Evolutionary conservation across 2,797 vertebrate species (phyloP), one percentile per base, ranked within the genome.

Genomic region (Nannoperca obscura): DNA sequence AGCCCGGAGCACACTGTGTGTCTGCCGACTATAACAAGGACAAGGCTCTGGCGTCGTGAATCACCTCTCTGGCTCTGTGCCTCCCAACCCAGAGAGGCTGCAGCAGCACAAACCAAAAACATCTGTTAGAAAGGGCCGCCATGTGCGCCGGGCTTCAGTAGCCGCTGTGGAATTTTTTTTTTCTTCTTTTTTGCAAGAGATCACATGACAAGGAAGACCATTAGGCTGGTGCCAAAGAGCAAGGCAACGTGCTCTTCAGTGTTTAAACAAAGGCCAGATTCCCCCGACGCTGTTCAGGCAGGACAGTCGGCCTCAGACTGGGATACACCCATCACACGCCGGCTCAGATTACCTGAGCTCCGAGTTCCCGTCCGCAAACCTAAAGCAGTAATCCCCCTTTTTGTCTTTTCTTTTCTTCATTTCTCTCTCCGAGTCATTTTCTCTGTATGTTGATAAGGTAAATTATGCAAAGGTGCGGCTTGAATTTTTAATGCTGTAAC

Each of bases 401-500:
- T 86, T 81, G 53, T 12, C 40, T n/a, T n/a, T n/a, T n/a, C n/a
- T n/a, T n/a, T n/a, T n/a, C n/a, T n/a, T n/a, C n/a, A n/a, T n/a
- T n/a, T 58, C 17, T 57, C 3, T 5, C 74, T 78, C 72, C 64
- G 22, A 89, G 81, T 90, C 73, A 77, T 87, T 86, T 86, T 74
- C 77, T 85, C 13, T 40, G 59, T 86, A 50, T 90, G 90, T 93
- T 91, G 90, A 89, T 83, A 58, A 76, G 78, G 88, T 95, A 86
- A 96, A 95, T 95, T 92, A 95, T 95, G 92, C 93, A 95, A 84
- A 82, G 87, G 90, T 88, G 84, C 53, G 7, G 66, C 52, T 75
- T 96, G 76, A 95, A 95, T 95, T 89, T 94, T 95, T 95, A 87
- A 95, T 91, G 82, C 17, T 76, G 95, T 93, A 95, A 95, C 92